Evolutionary conservation across 2,113 vertebrate species (phyloP).

Genomic region (Galemys pyrenaicus): DNA sequence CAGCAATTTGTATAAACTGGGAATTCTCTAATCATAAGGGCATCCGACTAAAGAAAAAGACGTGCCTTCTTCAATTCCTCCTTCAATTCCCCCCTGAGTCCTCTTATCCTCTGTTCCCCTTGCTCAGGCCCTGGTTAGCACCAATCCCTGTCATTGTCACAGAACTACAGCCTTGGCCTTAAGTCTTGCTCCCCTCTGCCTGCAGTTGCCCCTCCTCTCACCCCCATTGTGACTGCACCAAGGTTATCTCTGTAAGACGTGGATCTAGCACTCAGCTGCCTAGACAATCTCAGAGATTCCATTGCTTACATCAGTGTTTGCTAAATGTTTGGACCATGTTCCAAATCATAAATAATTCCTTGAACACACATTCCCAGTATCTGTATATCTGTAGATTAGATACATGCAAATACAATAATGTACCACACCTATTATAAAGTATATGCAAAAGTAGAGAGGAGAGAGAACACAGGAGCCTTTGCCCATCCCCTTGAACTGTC

Average conservation of each 20-base stretch:
- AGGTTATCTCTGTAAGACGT: not conserved
- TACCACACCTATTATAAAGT: not conserved
- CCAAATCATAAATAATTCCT: not conserved
- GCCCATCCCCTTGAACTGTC: not conserved
- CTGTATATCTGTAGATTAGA: not conserved
- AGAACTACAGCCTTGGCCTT: too few relatives aligned
- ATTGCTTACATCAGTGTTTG: not conserved
- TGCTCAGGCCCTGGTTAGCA: not conserved
- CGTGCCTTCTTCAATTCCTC: too few relatives aligned
- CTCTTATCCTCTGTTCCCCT: not conserved
- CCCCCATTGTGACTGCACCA: not conserved
- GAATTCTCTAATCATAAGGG: too few relatives aligned
- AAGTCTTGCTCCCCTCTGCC: not conserved
- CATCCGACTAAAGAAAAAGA: too few relatives aligned
- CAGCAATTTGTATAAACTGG: too few relatives aligned
- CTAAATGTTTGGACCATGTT: not conserved
- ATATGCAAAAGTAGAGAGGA: not conserved
- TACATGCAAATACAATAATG: not conserved
- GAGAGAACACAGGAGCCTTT: not conserved
- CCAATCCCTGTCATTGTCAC: too few relatives aligned
- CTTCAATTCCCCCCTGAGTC: too few relatives aligned
- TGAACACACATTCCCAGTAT: not conserved
- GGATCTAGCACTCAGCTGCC: not conserved
- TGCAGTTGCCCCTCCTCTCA: not conserved
- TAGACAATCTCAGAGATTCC: not conserved